These are phyloP conservation scores for Syritta pipiens DNA, from an alignment of 2,888 invertebrate genomes.

Conservation along the genomic window DNA sequence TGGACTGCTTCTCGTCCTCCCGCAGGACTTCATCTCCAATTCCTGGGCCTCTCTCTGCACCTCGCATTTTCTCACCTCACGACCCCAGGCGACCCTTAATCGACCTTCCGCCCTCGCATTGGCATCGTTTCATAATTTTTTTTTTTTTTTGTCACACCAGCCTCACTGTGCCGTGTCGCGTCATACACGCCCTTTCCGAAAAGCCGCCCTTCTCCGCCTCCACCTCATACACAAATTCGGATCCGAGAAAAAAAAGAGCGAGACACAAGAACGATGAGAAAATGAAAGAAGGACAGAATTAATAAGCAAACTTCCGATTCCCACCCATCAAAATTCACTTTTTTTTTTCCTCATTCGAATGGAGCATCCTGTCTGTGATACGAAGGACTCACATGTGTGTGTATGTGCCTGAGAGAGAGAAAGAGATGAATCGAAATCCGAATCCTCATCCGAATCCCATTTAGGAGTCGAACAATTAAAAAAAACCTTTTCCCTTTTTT, in stretches of 20 bases:
- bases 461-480: slow-evolving; percentile 38
- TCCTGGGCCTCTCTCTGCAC: too few species aligned
- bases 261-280: slow-evolving; percentile 8
- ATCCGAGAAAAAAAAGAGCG: slow-evolving; percentile 4
- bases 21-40: too few species aligned
- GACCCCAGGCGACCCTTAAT: too few species aligned
- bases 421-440: too few species aligned
- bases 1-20: too few species aligned
- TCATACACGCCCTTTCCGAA: slow-evolving; percentile 20
- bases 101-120: too few species aligned
- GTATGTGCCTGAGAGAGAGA: not conserved
- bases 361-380: slow-evolving; percentile 23
- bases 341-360: slow-evolving; percentile 5
- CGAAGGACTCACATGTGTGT: not conserved
- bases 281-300: slow-evolving; percentile 26
- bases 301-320: slow-evolving; percentile 41
- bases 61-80: too few species aligned
- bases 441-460: too few species aligned
- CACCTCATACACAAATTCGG: not conserved
- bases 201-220: not conserved
- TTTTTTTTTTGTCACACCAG: slow-evolving; percentile 10
- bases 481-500: slow-evolving; percentile 7
- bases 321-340: slow-evolving; percentile 34
- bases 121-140: too few species aligned
- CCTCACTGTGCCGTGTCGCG: too few species aligned